Evolutionary conservation across 1,140 invertebrate genomes (phyloP).

Genomic region (Whitmania pigra): DNA sequence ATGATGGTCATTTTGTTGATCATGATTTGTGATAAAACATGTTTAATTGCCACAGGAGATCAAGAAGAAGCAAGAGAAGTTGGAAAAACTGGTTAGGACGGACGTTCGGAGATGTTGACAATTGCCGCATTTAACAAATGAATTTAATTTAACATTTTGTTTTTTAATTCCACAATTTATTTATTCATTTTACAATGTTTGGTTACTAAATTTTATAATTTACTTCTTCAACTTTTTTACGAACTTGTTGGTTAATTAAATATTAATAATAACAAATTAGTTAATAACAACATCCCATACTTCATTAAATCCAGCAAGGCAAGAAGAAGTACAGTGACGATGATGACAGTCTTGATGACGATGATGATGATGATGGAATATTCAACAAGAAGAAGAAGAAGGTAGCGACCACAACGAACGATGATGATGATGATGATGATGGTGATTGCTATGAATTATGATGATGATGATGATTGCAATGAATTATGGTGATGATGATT

Average conservation of each 20-base stretch:
- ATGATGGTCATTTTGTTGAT: too few species aligned
- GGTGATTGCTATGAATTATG: too few species aligned
- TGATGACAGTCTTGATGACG: neutral
- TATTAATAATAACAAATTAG: too few species aligned
- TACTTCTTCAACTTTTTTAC: neutral
- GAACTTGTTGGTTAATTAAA: neutral
- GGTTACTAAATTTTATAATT: neutral
- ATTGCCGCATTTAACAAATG: too few species aligned
- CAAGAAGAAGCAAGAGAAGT: constrained; percentile 35
- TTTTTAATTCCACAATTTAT: neutral
- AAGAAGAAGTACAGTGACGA: neutral
- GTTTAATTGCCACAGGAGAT: constrained; percentile 32
- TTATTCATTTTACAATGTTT: neutral
- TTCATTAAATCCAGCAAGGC: neutral
- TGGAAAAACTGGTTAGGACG: constrained; percentile 33
- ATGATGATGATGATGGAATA: neutral
- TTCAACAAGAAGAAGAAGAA: too few species aligned
- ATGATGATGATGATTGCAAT: too few species aligned
- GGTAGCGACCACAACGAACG: too few species aligned
- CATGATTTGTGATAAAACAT: neutral
- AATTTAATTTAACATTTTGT: too few species aligned
- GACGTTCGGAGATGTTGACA: too few species aligned
- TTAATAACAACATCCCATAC: too few species aligned
- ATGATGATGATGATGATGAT: neutral
- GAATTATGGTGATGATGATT: neutral